A percentile compares a stretch with the other conserved stretches of the same genome.
Conservation (phyloP, 1,140 invertebrate genomes). For the Kradibia gibbosae region DNA sequence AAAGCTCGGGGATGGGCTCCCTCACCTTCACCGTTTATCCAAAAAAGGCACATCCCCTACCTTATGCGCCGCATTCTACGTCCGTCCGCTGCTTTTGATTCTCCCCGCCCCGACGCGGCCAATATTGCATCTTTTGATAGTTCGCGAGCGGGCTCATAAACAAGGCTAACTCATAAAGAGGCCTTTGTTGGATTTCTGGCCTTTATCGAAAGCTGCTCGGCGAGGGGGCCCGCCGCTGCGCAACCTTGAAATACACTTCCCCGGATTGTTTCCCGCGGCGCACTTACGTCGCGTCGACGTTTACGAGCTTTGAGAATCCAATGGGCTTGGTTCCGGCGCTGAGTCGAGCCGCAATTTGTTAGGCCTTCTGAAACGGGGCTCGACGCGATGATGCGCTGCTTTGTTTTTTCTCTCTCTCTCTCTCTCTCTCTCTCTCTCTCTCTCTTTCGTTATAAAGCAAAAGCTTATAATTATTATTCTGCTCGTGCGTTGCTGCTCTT, state of each 20-base stretch:
- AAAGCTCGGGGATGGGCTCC: neutral
- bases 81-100: neutral
- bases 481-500: neutral
- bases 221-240: neutral
- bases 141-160: slow-evolving; percentile 13
- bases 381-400: neutral
- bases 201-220: slow-evolving; percentile 41
- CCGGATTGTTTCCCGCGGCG: slow-evolving; percentile 33
- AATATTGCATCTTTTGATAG: slow-evolving; percentile 35
- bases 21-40: no score
- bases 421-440: neutral
- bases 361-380: no score
- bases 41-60: no score
- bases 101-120: neutral
- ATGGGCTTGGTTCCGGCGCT: slow-evolving; percentile 23
- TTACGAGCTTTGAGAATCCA: slow-evolving; percentile 47
- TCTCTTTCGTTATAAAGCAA: neutral
- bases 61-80: no score
- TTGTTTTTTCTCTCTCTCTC: neutral
- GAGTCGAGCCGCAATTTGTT: slow-evolving; percentile 10
- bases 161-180: slow-evolving; percentile 28
- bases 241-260: slow-evolving; percentile 37
- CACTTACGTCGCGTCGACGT: slow-evolving; percentile 34
- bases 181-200: slow-evolving; percentile 36
- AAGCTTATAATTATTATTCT: neutral